Base-by-base conservation (phyloP, 2,113 vertebrate genomes). In the Paramisgurnus dabryanus region DNA sequence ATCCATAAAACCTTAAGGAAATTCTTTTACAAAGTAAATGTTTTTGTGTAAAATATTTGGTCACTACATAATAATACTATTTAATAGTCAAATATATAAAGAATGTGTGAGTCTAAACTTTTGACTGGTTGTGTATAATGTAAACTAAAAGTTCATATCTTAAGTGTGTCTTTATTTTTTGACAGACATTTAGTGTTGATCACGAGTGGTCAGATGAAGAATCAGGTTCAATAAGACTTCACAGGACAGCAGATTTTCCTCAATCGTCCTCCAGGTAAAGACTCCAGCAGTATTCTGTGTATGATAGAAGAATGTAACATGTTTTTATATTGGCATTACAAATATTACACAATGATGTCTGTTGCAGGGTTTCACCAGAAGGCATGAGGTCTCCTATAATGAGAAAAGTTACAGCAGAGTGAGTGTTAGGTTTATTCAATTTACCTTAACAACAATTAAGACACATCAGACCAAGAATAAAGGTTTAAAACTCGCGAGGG, bases 401-500 rank as follows among this genome's bases (percentile, higher is more conserved):
- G 87, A 92, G 72, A 73, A 90, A 80, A 77, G 27, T 88, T 1
- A 79, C 91, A 76, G 86, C 90, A 81, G 93, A 95, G 96, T 97
- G 93, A 95, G 96, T 76, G 40, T 47, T 66, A 4, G 39, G 4
- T 61, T 70, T 73, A 18, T 12, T 10, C 34, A 3, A 6, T 47
- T 49, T 17, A 70, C 63, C 2, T 12, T 22, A 22, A 22, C 22
- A 22, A 22, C 22, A 22, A 22, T 22, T 22, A 22, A 22, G 22
- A 22, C 22, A 22, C 22, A 22, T 22, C 22, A 22, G 22, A 22
- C 22, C 22, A 22, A 22, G 22, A 22, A 22, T 22, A 22, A 22
- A 22, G 22, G 22, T 22, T 22, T 22, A 22, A 22, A 22, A 22
- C 22, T 22, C 22, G 22, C 22, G 22, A 22, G 22, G 22, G 22